Evolutionary conservation across 2,797 vertebrate genomes (phyloP).

Genomic region (Sylvilagus floridanus): DNA sequence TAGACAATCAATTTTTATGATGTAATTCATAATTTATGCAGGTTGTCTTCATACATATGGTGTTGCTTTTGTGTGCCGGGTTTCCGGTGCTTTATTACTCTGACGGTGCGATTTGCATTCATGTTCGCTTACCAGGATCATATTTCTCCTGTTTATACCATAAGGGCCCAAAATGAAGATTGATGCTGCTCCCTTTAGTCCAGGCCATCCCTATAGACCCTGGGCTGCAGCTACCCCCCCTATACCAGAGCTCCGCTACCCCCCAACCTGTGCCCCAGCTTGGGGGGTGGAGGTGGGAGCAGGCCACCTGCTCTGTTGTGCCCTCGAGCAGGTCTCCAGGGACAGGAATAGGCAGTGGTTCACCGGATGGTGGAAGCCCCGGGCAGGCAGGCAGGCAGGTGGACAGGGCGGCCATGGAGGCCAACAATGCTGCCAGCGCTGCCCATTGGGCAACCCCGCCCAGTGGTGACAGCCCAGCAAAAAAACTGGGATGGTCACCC

Average conservation of each 20-base stretch:
- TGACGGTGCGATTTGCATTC: slow-evolving; percentile 79
- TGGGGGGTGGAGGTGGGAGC: not conserved
- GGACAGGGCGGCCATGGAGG: not conserved
- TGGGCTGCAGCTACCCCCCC: not conserved
- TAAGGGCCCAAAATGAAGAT: slow-evolving; percentile 74
- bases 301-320: not conserved
- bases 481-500: too few relatives aligned
- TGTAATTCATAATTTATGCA: slow-evolving; percentile 85
- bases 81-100: slow-evolving; percentile 84
- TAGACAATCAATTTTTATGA: slow-evolving; percentile 85
- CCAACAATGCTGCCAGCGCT: not conserved
- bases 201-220: not conserved
- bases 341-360: not conserved
- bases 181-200: not conserved
- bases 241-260: not conserved
- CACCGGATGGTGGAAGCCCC: too few relatives aligned
- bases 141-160: slow-evolving; percentile 80
- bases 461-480: not conserved
- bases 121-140: slow-evolving; percentile 69
- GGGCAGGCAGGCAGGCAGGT: too few relatives aligned
- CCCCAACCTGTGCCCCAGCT: fast-evolving
- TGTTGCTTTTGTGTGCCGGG: slow-evolving; percentile 85
- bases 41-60: slow-evolving; percentile 87
- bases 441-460: fast-evolving
- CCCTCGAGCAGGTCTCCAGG: not conserved